Base-by-base conservation (phyloP, 2,113 vertebrate genomes). In the Casuarius casuarius region DNA sequence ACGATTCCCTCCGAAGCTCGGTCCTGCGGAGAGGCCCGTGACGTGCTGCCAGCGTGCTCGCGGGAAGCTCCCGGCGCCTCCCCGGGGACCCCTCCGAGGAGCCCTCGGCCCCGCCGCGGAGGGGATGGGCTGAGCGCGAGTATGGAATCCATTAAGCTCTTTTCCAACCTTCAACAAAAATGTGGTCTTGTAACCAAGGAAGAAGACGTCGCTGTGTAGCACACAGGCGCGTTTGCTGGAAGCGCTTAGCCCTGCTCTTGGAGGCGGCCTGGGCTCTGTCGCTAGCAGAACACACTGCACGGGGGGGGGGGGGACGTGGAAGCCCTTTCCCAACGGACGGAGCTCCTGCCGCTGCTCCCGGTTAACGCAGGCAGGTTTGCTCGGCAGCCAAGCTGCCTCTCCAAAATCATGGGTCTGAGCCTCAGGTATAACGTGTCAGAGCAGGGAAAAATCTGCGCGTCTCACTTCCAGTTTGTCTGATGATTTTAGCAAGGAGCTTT, bases 51-150 rank as follows among this genome's bases (percentile, higher is more conserved):
- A 84, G 61, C 51, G 4, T 65, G 35, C 38, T 14, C 12, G 52
- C 19, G 66, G 67, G 71, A 63, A 82, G 44, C 52, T 56, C 51
- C 31, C 46, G 51, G 54, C 12, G 70, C 46, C 82, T 89, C 80
- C 83, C 11, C 3, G 23, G 33, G 63, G 67, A 76, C 11, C 8
- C 3, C 40, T 56, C 65, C 0, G 18, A 31, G 0, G 5, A 56
- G 73, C 26, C 54, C 56, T 59, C 38, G 40, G 73, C 10, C 68
- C 31, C 17, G 17, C 42, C 1, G 0, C 46, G 29, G 49, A 63
- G 40, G 56, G 87, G 33, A 81, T 31, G 65, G 82, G 51, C 63
- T 83, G 72, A 62, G 59, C 35, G 23, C 9, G 28, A 44, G 6
- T 9, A 35, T 44, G 70, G 89, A 71, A 93, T 15, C 61, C 38